Base-by-base conservation (phyloP, 2,888 invertebrate genomes). In the Eretmocerus hayati region DNA sequence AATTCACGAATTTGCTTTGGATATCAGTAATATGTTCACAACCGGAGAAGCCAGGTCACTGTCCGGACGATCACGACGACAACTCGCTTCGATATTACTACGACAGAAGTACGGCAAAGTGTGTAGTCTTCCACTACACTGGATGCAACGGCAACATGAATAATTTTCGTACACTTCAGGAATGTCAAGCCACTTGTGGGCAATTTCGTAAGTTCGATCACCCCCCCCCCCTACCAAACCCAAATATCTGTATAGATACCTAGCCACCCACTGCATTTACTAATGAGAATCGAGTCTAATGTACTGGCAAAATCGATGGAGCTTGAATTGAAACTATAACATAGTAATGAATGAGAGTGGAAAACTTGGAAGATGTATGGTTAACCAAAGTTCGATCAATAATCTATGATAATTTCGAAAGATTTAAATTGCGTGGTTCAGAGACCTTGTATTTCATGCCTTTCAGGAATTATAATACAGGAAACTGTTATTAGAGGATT, bases 101-200 rank as follows among this genome's bases (percentile, higher is more conserved):
- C 69, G 87, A 95, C 69, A 75, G 76, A 21, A 68, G 77, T 20
- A 77, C 77, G 31, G 80, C 81, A 20, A 76, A 77, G 22, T 96
- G 96, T 66, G 83, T 83, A 60, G 80, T 87, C 5, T 96, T 95
- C 72, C 82, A 81, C 45, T 95, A 85, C 74, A 85, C 86, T 20
- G 94, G 93, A 32, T 96, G 96, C 66, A 84, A 87, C 39, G 90
- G 87, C 2, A 94, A 92, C 68, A 78, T 79, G 35, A 95, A 95
- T 71, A 90, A 90, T 69, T 95, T 94, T 72, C 80, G 80, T 46
- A 81, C 81, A 0, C 77, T 81, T 48, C 80, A 83, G 46, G 78
- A 81, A 37, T 92, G 92, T 62, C 77, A 79, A 51, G 74, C 75
- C 19, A 77, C 81, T 11, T 90, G 89, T 61, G 71, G 73, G 5